These are phyloP conservation scores for Pantelozetes paolii DNA, from an alignment of 2,888 invertebrate genomes.

Conservation along the genomic window DNA sequence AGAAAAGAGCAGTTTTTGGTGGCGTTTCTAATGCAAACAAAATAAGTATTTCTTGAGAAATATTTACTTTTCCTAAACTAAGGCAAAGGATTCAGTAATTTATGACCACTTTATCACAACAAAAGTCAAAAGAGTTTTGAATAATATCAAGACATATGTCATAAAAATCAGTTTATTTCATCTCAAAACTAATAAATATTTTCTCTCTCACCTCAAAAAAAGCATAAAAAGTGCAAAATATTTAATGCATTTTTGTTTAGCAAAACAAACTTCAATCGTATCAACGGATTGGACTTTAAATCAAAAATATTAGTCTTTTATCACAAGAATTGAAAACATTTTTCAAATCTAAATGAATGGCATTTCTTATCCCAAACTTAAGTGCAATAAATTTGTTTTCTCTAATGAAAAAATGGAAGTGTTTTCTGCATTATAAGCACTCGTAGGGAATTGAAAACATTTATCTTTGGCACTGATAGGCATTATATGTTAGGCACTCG, in stretches of 20 bases:
- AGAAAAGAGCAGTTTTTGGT: background rate
- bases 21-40: too few relatives aligned
- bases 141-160: background rate
- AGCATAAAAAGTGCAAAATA: background rate
- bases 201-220: background rate
- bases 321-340: background rate
- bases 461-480: background rate
- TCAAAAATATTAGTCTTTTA: background rate
- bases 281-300: background rate
- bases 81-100: background rate
- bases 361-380: background rate
- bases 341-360: background rate
- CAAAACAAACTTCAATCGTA: background rate
- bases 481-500: background rate
- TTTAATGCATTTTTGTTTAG: background rate
- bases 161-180: too few relatives aligned
- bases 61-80: background rate
- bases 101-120: background rate
- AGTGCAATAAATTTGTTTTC: background rate
- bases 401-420: constrained; percentile 2
- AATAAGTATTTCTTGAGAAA: background rate
- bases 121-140: background rate
- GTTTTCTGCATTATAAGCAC: constrained; percentile 7
- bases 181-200: too few relatives aligned
- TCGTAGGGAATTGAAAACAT: constrained; percentile 6